Base-by-base conservation (phyloP, 2,113 vertebrate genomes). In the Dromaius novaehollandiae region DNA sequence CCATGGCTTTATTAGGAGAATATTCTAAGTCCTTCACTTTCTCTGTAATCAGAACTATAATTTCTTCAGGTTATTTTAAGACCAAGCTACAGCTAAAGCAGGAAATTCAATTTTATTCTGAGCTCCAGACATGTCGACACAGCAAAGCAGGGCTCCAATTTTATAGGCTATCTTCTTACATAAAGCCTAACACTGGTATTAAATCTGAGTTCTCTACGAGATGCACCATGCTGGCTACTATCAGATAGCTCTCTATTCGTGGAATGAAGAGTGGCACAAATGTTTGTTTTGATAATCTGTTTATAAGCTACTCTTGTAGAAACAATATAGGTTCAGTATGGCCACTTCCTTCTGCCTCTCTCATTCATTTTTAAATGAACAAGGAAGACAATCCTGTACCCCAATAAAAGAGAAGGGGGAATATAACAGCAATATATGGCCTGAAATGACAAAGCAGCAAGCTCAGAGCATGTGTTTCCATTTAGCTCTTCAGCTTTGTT, bases 21-120 rank as follows among this genome's bases (percentile, higher is more conserved):
- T 98, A 97, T 97, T 98, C 97, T 96, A 98, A 98, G 97, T 98
- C 97, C 97, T 98, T 97, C 96, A 98, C 97, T 98, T 98, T 98
- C 97, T 95, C 95, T 98, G 97, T 97, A 98, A 98, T 98, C 97
- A 98, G 97, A 98, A 98, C 98, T 99, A 96, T 99, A 99, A 99
- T 98, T 98, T 99, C 98, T 98, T 91, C 86, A 98, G 98, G 98
- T 99, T 99, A 99, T 99, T 99, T 99, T 99, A 99, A 98, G 98
- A 98, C 97, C 95, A 97, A 98, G 98, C 98, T 98, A 98, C 97
- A 98, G 98, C 98, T 99, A 99, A 99, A 99, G 98, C 98, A 99
- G 99, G 99, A 99, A 99, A 99, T 98, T 98, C 97, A 95, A 95
- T 98, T 99, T 99, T 99, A 99, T 99, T 99, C 98, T 98, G 98